Percentiles rank a stretch among this genome's conserved stretches.
These are phyloP conservation scores for Steinernema carpocapsae DNA, from an alignment of 2,888 invertebrate genomes.

Conservation along the genomic window DNA sequence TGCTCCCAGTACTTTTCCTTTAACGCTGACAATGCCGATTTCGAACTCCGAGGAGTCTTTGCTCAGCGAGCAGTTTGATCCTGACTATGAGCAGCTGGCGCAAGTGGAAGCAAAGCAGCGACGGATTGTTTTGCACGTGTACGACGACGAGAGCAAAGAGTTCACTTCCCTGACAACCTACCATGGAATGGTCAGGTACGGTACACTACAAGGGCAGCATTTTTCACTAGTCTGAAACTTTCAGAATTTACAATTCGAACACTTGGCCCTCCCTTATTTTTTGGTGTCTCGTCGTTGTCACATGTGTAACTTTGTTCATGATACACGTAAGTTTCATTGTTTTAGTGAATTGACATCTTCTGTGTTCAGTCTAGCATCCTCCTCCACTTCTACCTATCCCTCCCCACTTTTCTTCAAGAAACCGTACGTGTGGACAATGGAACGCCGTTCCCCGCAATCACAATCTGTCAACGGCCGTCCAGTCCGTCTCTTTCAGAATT, in stretches of 20 bases:
- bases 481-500: neutral
- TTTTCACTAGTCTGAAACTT: no score
- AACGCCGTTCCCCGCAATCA: neutral
- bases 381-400: constrained; percentile 12
- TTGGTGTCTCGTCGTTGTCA: constrained; percentile 56
- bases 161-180: constrained; percentile 57
- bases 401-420: constrained; percentile 16
- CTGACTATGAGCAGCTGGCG: neutral
- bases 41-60: constrained; percentile 7
- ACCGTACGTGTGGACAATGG: neutral
- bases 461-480: neutral
- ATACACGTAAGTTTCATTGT: constrained; percentile 48
- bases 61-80: neutral
- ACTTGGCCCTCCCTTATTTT: constrained; percentile 57
- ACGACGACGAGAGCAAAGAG: constrained; percentile 56
- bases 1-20: neutral
- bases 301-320: constrained; percentile 56
- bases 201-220: no score
- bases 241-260: constrained; percentile 51
- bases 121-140: constrained; percentile 53
- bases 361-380: constrained; percentile 4
- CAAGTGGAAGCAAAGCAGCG: constrained; percentile 40
- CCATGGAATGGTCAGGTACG: constrained; percentile 55
- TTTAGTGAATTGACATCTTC: neutral
- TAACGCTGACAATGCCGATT: neutral